Conservation (phyloP, 2,797 vertebrate genomes). For the Sebastes dallii region DNA sequence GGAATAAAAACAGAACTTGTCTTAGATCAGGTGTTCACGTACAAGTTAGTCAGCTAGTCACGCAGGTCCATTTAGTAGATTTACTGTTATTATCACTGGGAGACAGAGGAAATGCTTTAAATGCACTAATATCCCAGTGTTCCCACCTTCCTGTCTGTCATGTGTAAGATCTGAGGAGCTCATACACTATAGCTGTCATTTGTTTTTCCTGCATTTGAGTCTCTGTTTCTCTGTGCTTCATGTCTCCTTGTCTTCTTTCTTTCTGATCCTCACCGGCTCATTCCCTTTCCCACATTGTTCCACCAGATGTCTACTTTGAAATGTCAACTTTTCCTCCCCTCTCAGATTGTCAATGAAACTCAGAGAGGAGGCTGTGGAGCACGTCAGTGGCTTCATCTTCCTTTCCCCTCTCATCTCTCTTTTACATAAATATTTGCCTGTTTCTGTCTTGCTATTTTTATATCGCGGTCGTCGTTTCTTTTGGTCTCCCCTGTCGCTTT, state of each 20-base stretch:
- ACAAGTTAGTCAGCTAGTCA: background rate
- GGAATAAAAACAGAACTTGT: background rate
- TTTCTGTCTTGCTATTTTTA: constrained; percentile 25
- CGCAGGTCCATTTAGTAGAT: background rate
- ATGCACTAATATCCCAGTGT: background rate
- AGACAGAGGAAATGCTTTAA: constrained; percentile 7
- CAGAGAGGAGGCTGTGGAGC: background rate
- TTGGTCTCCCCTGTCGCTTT: constrained; percentile 14
- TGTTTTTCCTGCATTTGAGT: constrained; percentile 28
- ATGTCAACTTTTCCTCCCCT: background rate
- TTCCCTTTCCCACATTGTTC: constrained; percentile 9
- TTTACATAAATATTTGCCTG: constrained; percentile 9
- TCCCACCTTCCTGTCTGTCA: constrained; percentile 13
- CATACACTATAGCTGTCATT: constrained; percentile 27
- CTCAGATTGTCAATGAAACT: background rate
- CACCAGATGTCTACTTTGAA: constrained; percentile 23
- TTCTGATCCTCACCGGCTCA: background rate
- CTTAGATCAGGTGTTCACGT: background rate
- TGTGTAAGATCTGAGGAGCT: constrained; percentile 19
- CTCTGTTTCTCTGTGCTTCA: background rate
- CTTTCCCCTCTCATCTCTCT: background rate
- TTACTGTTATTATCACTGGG: background rate
- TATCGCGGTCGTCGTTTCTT: background rate
- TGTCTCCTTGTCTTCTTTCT: background rate
- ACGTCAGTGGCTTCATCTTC: background rate